Evolutionary conservation across 2,888 invertebrate genomes (phyloP).

Genomic region (Tetragonisca angustula): DNA sequence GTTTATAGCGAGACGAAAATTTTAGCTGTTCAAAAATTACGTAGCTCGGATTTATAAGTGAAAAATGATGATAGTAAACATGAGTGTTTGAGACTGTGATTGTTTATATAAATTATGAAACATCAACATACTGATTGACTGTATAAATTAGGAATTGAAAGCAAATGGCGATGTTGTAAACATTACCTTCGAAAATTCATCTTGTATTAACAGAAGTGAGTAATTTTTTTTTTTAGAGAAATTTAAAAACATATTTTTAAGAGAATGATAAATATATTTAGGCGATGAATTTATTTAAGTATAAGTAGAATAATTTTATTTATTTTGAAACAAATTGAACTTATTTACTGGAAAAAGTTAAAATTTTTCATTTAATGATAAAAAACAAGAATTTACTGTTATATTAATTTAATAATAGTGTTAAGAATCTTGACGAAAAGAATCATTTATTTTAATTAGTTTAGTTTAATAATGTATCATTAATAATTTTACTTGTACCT

Average conservation of each 20-base stretch:
- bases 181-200: neutral
- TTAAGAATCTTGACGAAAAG: neutral
- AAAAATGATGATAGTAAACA: neutral
- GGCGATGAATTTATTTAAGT: too few relatives aligned
- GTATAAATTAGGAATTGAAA: neutral
- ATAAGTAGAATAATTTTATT: too few relatives aligned
- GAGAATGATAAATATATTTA: neutral
- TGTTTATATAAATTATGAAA: neutral
- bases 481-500: neutral
- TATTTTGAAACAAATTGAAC: too few relatives aligned
- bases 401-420: neutral
- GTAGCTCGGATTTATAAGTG: neutral
- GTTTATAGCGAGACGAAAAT: conserved; percentile 13
- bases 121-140: neutral
- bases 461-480: neutral
- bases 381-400: neutral
- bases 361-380: neutral
- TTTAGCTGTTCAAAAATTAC: neutral
- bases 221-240: too few relatives aligned
- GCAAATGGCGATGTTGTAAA: neutral
- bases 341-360: neutral
- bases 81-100: neutral
- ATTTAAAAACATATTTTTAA: neutral
- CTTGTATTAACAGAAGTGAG: too few relatives aligned
- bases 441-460: neutral